Conservation (phyloP, 2,888 invertebrate species). For the Sphaerophoria rueppellii region DNA sequence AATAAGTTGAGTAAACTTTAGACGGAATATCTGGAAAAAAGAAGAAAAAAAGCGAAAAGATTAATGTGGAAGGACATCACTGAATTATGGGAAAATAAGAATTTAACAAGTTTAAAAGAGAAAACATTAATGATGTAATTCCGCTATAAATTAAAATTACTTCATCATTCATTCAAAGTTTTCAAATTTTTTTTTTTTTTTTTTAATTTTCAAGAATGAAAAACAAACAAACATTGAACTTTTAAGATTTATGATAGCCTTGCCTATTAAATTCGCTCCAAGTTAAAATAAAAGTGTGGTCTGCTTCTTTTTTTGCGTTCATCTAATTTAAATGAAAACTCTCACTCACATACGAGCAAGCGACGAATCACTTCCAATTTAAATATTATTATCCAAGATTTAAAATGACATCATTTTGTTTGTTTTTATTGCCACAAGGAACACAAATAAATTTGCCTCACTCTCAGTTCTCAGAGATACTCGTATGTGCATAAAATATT, state of each 20-base stretch:
- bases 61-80: background rate
- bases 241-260: slow-evolving; percentile 32
- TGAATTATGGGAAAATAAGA: background rate
- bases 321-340: slow-evolving; percentile 1
- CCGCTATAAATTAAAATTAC: background rate
- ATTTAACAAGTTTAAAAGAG: background rate
- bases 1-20: slow-evolving; percentile 39
- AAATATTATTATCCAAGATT: background rate
- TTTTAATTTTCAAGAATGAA: background rate
- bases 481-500: background rate
- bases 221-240: slow-evolving; percentile 16
- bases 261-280: slow-evolving; percentile 9
- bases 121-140: background rate
- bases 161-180: background rate
- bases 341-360: background rate
- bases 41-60: background rate
- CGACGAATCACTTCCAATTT: slow-evolving; percentile 13
- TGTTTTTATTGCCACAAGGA: slow-evolving; percentile 43
- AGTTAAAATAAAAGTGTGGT: background rate
- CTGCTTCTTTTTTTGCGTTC: background rate
- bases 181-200: background rate
- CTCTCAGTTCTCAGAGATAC: slow-evolving; percentile 3
- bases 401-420: slow-evolving; percentile 56
- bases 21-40: slow-evolving; percentile 54
- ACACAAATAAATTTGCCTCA: slow-evolving; percentile 44